Percentiles rank a stretch among this genome's conserved stretches.
phyloP scores from a whole-genome alignment of 1,140 invertebrate species.

The Oncopeltus fasciatus region DNA sequence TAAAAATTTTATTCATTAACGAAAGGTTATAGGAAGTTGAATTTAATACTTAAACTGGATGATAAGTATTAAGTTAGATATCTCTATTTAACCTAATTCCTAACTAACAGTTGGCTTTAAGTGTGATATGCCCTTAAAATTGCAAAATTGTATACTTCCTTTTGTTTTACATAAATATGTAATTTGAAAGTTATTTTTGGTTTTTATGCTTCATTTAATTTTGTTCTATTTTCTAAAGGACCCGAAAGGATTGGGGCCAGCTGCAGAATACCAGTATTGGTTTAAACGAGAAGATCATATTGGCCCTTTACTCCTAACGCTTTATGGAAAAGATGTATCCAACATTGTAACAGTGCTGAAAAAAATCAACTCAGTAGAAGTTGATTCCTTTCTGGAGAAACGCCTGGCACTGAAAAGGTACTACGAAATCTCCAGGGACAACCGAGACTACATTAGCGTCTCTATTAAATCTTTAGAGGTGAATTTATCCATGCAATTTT shows the following conservation, averaged over 20 bases:
- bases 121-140: no score
- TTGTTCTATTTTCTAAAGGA: constrained; percentile 25
- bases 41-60: no score
- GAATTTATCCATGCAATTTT: no score
- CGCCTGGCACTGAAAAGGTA: constrained; percentile 46
- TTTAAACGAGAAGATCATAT: constrained; percentile 56
- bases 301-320: constrained; percentile 60
- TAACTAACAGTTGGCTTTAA: no score
- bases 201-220: no score
- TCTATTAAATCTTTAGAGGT: constrained; percentile 31
- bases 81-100: no score
- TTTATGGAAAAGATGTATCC: constrained; percentile 51
- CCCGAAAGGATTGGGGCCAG: constrained; percentile 52
- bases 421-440: constrained; percentile 67
- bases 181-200: no score
- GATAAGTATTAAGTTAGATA: no score
- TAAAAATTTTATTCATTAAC: no score
- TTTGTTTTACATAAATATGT: no score
- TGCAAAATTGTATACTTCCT: no score
- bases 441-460: constrained; percentile 58
- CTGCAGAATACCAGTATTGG: constrained; percentile 74
- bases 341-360: constrained; percentile 44
- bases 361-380: constrained; percentile 32
- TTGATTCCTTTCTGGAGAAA: constrained; percentile 19
- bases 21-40: no score